These are phyloP conservation scores for Parelbella ahira DNA, from an alignment of 2,888 invertebrate species.

Conservation along the genomic window DNA sequence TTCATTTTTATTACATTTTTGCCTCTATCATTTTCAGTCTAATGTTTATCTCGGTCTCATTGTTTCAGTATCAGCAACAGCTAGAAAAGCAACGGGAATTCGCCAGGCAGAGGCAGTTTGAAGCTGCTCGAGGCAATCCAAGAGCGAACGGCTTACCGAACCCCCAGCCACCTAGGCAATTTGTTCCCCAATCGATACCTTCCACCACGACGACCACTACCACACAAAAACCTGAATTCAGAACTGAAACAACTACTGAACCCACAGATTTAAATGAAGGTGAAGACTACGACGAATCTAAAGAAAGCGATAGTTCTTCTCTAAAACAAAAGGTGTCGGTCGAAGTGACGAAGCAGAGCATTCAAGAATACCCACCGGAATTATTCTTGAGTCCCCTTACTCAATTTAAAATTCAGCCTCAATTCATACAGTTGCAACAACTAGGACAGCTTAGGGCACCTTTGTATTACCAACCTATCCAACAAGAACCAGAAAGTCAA, in stretches of 20 bases:
- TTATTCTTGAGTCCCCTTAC: constrained; percentile 59
- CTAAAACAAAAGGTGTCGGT: constrained; percentile 51
- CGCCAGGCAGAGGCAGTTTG: constrained; percentile 56
- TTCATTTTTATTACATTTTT: too few species aligned
- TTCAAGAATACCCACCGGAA: constrained; percentile 67
- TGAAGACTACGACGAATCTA: constrained; percentile 44
- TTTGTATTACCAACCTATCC: constrained; percentile 45
- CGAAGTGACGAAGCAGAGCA: constrained; percentile 63
- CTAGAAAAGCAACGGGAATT: constrained; percentile 59
- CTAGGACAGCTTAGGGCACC: constrained; percentile 49
- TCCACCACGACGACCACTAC: constrained; percentile 42
- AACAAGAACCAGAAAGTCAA: constrained; percentile 46
- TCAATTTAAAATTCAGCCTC: constrained; percentile 59
- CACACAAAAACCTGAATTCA: constrained; percentile 39
- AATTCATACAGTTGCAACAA: constrained; percentile 52
- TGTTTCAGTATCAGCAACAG: constrained; percentile 60
- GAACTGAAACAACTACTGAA: constrained; percentile 50
- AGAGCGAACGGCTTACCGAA: constrained; percentile 37
- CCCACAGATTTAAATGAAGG: constrained; percentile 48
- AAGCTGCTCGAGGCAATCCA: constrained; percentile 38
- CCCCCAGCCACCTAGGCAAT: constrained; percentile 52
- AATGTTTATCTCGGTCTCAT: too few species aligned
- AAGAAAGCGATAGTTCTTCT: constrained; percentile 32
- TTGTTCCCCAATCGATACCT: constrained; percentile 44
- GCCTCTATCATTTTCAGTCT: too few species aligned